phyloP scores from a whole-genome alignment of 2,797 vertebrate genomes.

The Ibycter americanus region DNA sequence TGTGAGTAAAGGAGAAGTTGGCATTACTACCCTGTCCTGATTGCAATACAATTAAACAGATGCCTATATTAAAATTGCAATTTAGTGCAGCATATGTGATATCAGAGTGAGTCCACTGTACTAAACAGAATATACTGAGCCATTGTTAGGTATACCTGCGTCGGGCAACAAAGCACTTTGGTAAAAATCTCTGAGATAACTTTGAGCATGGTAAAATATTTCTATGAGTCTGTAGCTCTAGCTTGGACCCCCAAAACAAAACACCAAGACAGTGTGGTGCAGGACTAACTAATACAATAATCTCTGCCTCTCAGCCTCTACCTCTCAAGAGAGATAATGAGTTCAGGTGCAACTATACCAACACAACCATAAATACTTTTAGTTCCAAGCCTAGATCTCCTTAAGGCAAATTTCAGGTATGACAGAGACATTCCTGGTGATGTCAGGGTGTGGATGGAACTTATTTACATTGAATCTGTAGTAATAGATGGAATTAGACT shows the following conservation, averaged over 20 bases:
- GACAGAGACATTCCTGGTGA: background rate
- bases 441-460: rapidly evolving
- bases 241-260: background rate
- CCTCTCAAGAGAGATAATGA: background rate
- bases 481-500: background rate
- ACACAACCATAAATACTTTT: background rate
- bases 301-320: background rate
- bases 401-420: background rate
- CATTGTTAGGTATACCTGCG: background rate
- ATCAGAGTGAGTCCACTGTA: background rate
- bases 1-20: background rate
- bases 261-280: background rate
- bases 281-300: background rate
- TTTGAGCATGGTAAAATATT: background rate
- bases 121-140: background rate
- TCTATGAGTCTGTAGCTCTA: background rate
- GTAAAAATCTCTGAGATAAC: background rate
- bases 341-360: background rate
- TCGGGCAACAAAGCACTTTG: background rate
- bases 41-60: background rate
- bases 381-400: background rate
- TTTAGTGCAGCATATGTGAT: background rate
- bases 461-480: background rate
- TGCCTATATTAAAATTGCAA: background rate
- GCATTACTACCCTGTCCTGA: background rate